A percentile compares a stretch with the other conserved stretches of the same genome.
These are phyloP conservation scores for Cephus spinipes DNA, from an alignment of 2,888 invertebrate genomes.

Conservation along the genomic window DNA sequence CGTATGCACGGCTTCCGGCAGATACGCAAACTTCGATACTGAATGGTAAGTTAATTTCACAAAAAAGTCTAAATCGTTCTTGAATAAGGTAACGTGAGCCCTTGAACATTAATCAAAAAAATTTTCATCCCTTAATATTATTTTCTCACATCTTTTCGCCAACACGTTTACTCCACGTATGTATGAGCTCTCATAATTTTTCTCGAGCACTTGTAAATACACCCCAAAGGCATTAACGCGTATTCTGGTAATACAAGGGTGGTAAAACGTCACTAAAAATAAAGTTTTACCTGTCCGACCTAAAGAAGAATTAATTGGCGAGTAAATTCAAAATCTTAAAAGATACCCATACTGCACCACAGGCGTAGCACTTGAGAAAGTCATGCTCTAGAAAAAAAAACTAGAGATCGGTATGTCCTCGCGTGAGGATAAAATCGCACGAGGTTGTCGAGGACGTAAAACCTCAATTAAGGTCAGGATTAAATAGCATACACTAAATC, in stretches of 20 bases:
- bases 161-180: neutral
- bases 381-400: neutral
- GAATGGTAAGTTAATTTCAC: neutral
- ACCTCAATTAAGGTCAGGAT: neutral
- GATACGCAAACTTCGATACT: neutral
- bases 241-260: neutral
- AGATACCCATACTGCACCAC: neutral
- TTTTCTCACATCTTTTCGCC: no score
- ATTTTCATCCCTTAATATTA: no score
- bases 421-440: neutral
- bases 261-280: neutral
- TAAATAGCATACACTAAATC: neutral
- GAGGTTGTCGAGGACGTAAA: neutral
- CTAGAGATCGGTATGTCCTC: neutral
- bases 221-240: neutral
- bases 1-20: conserved; percentile 7
- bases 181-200: neutral
- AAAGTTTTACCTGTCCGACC: neutral
- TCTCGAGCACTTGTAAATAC: neutral
- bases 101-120: no score
- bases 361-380: neutral
- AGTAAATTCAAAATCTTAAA: neutral
- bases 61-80: neutral
- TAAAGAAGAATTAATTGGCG: neutral
- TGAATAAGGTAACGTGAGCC: no score